Conservation (phyloP, 2,113 vertebrate species). For the Xenopus borealis region DNA sequence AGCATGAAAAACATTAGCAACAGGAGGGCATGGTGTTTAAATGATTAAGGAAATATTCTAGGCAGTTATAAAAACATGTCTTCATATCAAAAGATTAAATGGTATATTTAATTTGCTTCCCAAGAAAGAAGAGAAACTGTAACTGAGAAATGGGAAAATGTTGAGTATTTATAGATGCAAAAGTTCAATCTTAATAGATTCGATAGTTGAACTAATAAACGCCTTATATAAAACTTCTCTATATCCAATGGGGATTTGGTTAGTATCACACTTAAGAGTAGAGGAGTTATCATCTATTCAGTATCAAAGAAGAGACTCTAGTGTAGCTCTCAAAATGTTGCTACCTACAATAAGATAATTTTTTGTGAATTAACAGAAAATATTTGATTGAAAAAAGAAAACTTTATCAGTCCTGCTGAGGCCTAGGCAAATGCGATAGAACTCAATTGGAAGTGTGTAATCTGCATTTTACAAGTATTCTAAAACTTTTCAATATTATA, state of each 20-base stretch:
- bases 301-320: too few relatives aligned
- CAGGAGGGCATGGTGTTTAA: slow-evolving; percentile 34
- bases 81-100: slow-evolving; percentile 34
- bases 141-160: slow-evolving; percentile 25
- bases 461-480: too few relatives aligned
- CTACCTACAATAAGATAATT: too few relatives aligned
- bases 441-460: too few relatives aligned
- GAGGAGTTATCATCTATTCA: neutral
- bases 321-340: too few relatives aligned
- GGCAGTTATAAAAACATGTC: slow-evolving; percentile 23
- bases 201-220: slow-evolving; percentile 3
- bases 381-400: too few relatives aligned
- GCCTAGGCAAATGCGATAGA: too few relatives aligned
- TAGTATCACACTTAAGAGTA: neutral
- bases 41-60: slow-evolving; percentile 41
- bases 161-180: slow-evolving; percentile 1
- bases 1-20: slow-evolving; percentile 37
- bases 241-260: slow-evolving; percentile 10
- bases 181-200: slow-evolving; percentile 18
- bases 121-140: slow-evolving; percentile 17
- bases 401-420: too few relatives aligned
- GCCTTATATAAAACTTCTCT: slow-evolving; percentile 13
- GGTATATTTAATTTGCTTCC: slow-evolving; percentile 35
- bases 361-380: too few relatives aligned
- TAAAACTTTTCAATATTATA: too few relatives aligned